Conservation (phyloP, 2,113 vertebrate species). For the Brienomyrus longianalis region DNA sequence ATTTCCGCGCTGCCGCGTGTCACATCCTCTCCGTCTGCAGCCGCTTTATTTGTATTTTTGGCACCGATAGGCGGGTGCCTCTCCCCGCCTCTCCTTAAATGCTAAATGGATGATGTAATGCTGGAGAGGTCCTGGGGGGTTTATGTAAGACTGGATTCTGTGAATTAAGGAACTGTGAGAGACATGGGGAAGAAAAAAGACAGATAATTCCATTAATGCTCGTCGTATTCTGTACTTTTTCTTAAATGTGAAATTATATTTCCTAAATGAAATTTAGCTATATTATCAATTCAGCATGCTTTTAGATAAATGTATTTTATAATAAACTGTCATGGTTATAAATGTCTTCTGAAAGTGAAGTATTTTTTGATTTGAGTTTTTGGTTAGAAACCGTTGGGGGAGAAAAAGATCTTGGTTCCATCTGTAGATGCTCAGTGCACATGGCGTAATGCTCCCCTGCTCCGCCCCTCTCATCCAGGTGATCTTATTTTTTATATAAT, state of each 20-base stretch:
- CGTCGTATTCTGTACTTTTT: background rate
- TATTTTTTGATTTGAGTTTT: background rate
- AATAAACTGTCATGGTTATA: background rate
- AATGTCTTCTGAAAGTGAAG: background rate
- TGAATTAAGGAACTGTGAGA: background rate
- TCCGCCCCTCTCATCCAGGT: background rate
- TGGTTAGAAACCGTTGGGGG: background rate
- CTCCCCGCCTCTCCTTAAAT: background rate
- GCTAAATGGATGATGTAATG: slow-evolving; percentile 9
- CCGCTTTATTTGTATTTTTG: background rate
- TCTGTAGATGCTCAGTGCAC: background rate
- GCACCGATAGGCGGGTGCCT: background rate
- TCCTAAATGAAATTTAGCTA: background rate
- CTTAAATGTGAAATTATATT: background rate
- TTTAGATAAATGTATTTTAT: slow-evolving; percentile 1
- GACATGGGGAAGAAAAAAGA: background rate
- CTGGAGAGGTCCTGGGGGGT: background rate
- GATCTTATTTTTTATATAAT: background rate
- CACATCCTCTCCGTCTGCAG: background rate
- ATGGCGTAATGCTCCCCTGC: background rate
- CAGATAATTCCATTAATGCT: background rate
- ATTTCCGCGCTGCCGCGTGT: background rate
- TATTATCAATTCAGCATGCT: background rate
- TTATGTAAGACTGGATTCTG: slow-evolving; percentile 5
- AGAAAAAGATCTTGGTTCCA: background rate